These are phyloP conservation scores for Apostichopus japonicus DNA, from an alignment of 35 echinoderm and acorn worm species.

Conservation along the genomic window DNA sequence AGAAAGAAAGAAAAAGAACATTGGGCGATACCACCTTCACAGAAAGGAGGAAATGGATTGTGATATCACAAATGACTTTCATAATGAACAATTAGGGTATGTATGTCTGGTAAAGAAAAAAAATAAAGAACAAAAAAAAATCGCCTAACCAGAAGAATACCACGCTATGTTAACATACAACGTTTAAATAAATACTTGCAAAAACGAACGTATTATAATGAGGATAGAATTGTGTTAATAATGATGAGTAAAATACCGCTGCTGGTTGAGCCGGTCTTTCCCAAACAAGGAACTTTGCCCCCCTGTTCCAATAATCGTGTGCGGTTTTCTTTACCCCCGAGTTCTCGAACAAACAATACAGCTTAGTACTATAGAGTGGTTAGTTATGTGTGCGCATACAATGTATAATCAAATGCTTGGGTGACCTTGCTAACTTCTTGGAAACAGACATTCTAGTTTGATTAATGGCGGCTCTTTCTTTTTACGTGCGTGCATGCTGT, in stretches of 20 bases:
- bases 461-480: too few relatives aligned
- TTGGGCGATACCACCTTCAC: background rate
- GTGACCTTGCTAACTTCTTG: background rate
- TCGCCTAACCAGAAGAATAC: too few relatives aligned
- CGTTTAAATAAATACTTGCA: too few relatives aligned
- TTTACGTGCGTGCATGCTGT: too few relatives aligned
- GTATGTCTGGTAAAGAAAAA: too few relatives aligned
- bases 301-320: background rate
- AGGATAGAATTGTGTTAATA: too few relatives aligned
- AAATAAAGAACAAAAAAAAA: too few relatives aligned
- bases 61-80: too few relatives aligned
- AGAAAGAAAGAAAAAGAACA: background rate
- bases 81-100: too few relatives aligned
- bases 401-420: background rate
- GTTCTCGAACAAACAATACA: background rate
- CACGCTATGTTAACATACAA: too few relatives aligned
- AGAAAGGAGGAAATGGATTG: background rate
- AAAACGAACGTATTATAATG: too few relatives aligned
- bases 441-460: background rate
- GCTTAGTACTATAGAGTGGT: background rate
- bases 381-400: background rate
- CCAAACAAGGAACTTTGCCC: slow-evolving; percentile 5
- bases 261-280: background rate
- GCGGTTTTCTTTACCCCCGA: background rate
- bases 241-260: too few relatives aligned